Evolutionary conservation across 2,888 invertebrate species (phyloP), one percentile per base, ranked within the genome.

Genomic region (Pandemis heparana): DNA sequence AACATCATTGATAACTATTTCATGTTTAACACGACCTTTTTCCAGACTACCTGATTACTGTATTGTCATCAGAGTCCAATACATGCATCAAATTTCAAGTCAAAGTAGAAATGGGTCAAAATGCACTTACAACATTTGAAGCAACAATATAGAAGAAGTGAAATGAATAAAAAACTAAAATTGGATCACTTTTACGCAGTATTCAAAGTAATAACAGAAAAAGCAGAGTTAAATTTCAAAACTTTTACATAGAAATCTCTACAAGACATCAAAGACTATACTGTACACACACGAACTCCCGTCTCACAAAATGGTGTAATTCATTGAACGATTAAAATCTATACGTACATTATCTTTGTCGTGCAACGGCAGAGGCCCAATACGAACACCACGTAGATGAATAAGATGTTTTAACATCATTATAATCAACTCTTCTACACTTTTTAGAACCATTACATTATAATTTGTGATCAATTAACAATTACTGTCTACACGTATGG

Each of bases 371-470:
- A 76, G 60, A 0, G 79, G 81, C 39, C 77, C 78, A 51, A 82
- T 79, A 61, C 78, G 79, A 53, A 79, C 79, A 14, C 75, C 69
- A 41, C 80, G 79, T 61, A 78, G 79, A 75, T 84, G 84, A 46
- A 80, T 81, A 65, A 90, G 75, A 80, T 85, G 89, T 79, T 81
- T 90, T 78, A 91, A 82, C 92, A 92, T 91, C 76, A 81, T 87
- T 75, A 82, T 78, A 76, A 83, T 76, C 53, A 84, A 77, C 77
- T 82, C 79, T 78, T 86, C 81, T 75, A 82, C 82, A 77, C 77
- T 80, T 77, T 82, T 79, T 76, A 83, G 79, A 82, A 87, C 81
- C 88, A 89, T 91, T 80, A 88, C 89, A 88, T 74, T 68, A 62
- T 71, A 61, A 64, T 65, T 51, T 63, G 16, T 43, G 12, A 56